phyloP scores from a whole-genome alignment of 2,797 vertebrate genomes.

The Halcyon chelicuti region DNA sequence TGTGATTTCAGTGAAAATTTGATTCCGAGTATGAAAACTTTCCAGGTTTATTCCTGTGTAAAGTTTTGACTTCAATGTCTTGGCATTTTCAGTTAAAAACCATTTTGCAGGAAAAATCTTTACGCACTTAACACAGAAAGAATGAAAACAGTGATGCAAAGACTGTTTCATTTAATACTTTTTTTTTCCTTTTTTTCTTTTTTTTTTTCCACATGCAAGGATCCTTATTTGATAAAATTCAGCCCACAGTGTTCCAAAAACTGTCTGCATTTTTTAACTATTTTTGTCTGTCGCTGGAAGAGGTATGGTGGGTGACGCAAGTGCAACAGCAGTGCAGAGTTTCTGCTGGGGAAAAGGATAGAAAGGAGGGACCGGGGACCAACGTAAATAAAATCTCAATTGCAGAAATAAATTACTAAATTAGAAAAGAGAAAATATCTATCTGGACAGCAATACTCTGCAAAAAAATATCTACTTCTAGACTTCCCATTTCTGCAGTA shows the following conservation, averaged over 20 bases:
- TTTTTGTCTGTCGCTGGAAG: conserved; percentile 28
- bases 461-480: neutral
- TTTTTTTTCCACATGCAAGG: neutral
- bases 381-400: neutral
- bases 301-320: neutral
- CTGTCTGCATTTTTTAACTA: conserved; percentile 54
- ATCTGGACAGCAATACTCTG: neutral
- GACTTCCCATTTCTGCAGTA: neutral
- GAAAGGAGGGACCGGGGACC: neutral
- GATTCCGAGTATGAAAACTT: conserved; percentile 33
- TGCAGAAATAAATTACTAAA: neutral
- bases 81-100: conserved; percentile 18
- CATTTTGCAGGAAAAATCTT: conserved; percentile 27
- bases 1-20: conserved; percentile 5
- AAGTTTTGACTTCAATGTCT: neutral
- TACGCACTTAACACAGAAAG: neutral
- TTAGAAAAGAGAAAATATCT: neutral
- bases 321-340: neutral
- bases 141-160: conserved; percentile 39
- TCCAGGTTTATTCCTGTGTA: neutral
- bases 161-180: conserved; percentile 33
- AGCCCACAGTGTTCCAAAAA: conserved; percentile 34
- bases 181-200: neutral
- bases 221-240: conserved; percentile 30
- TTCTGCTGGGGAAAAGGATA: neutral